Evolutionary conservation across 1,140 invertebrate species (phyloP), one percentile per base, ranked within the genome.

Genomic region (Lycorma delicatula): DNA sequence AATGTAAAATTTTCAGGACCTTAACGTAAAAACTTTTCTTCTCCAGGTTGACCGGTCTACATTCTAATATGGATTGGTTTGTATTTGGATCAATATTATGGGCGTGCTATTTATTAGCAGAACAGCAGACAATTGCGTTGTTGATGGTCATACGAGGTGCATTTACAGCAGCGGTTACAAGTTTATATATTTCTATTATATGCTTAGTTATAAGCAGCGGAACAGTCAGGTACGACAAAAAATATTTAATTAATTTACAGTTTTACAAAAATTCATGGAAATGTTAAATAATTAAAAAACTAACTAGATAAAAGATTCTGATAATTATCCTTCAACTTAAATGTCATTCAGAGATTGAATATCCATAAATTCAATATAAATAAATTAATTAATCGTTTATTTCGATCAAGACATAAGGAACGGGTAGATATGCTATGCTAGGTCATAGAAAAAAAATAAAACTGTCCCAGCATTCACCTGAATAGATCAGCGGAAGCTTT

Each of bases 71-170:
- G 7, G 63, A 66, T n/a, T 59, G 67, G 60, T 58, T 56, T 22
- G 44, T 61, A 12, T 64, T 66, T n/a, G 58, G 59, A 12, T 74
- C 73, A 0, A 79, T 83, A 1, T 72, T 94, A 0, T 88, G 86
- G 84, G 82, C 85, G 0, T 86, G 84, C 66, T 90, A 85, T 68
- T 77, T 90, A 0, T 84, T 90, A 55, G 82, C 87, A 0, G 90
- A 95, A 66, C 90, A 94, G 67, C 81, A 91, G 59, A 84, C 88
- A 0, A 82, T 93, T 26, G 83, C 86, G 0, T 76, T 91, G 26
- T 75, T 93, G 62, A 84, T 93, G 79, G 76, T 91, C 6, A 77
- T 93, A 0, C 89, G 87, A 65, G 82, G 83, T 61, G 80, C 84
- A 0, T 79, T 91, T 25, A 83, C 80, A 7, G 87, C 87, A 1